Percentiles rank a stretch among this genome's conserved stretches.
These are phyloP conservation scores for Anthonomus grandis DNA, from an alignment of 1,140 invertebrate genomes.

Conservation along the genomic window DNA sequence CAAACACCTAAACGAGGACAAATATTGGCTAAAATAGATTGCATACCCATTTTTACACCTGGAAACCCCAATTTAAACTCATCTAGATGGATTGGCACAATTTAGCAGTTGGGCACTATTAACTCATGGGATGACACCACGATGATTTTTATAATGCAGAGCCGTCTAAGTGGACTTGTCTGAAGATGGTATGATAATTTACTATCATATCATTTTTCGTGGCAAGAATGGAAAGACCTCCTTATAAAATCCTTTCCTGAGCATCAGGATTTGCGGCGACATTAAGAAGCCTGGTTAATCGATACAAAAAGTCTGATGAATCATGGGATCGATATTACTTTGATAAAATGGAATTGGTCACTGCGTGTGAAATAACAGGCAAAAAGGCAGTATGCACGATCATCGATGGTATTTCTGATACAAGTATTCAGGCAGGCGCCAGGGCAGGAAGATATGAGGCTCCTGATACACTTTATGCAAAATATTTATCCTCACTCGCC, in stretches of 20 bases:
- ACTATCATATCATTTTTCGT: not conserved
- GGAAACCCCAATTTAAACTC: not conserved
- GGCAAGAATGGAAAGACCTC: slow-evolving; percentile 7
- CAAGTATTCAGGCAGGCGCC: slow-evolving; percentile 2
- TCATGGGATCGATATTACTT: slow-evolving; percentile 21
- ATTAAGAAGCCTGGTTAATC: too few species aligned
- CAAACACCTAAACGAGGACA: too few species aligned
- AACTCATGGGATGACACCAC: slow-evolving; percentile 10
- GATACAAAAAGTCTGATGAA: too few species aligned
- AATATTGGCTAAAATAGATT: not conserved
- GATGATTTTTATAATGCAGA: too few species aligned
- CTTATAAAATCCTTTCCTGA: slow-evolving; percentile 15
- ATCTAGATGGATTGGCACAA: slow-evolving; percentile 4
- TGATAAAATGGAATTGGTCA: slow-evolving; percentile 17
- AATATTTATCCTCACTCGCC: slow-evolving; percentile 16
- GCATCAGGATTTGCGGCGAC: slow-evolving; percentile 16
- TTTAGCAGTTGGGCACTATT: slow-evolving; percentile 13
- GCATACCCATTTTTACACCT: not conserved
- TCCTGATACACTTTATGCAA: slow-evolving; percentile 17
- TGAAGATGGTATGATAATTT: slow-evolving; percentile 14
- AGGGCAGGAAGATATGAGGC: slow-evolving; percentile 18
- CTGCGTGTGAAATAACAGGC: slow-evolving; percentile 12
- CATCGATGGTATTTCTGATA: slow-evolving; percentile 17
- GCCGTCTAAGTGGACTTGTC: slow-evolving; percentile 1
- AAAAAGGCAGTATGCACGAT: slow-evolving; percentile 19